Evolutionary conservation across 1,140 invertebrate species (phyloP).

Genomic region (Drosophila prosaltans): DNA sequence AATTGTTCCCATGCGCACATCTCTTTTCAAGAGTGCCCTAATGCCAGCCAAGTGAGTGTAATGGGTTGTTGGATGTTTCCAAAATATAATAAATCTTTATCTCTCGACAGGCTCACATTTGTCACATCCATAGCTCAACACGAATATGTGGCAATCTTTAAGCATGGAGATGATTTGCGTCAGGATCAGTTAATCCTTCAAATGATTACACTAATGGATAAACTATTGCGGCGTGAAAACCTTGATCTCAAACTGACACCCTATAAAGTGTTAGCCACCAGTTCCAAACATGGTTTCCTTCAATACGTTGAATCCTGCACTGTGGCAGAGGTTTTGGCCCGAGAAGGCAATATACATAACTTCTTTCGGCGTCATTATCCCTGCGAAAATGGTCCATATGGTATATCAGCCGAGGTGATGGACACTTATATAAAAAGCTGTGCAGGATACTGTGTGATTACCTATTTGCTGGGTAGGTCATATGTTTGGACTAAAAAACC

Average conservation of each 20-base stretch:
- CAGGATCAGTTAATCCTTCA: constrained; percentile 99
- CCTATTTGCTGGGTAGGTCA: constrained; percentile 91
- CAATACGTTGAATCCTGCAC: constrained; percentile 98
- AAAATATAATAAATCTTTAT: neutral
- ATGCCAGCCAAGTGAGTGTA: constrained; percentile 95
- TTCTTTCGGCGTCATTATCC: constrained; percentile 96
- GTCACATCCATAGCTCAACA: constrained; percentile 88
- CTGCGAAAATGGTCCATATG: constrained; percentile 93
- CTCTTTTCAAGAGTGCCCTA: constrained; percentile 97
- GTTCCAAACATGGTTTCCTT: constrained; percentile 97
- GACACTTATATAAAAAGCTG: constrained; percentile 99
- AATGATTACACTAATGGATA: constrained; percentile 99
- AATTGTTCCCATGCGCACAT: constrained; percentile 94
- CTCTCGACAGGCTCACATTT: constrained; percentile 89
- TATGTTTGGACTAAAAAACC: too few species aligned
- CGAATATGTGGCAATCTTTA: constrained; percentile 98
- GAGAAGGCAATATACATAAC: constrained; percentile 94
- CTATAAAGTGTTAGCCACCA: constrained; percentile 96
- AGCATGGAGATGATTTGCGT: constrained; percentile 98
- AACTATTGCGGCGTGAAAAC: constrained; percentile 95
- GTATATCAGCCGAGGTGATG: constrained; percentile 96
- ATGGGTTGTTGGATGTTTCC: constrained; percentile 45
- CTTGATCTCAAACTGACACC: constrained; percentile 97
- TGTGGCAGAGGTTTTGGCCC: constrained; percentile 94
- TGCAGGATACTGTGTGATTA: constrained; percentile 99